Percentiles rank a stretch among this genome's conserved stretches.
Evolutionary conservation across 2,113 vertebrate species (phyloP).

Genomic region (Colinus virginianus): DNA sequence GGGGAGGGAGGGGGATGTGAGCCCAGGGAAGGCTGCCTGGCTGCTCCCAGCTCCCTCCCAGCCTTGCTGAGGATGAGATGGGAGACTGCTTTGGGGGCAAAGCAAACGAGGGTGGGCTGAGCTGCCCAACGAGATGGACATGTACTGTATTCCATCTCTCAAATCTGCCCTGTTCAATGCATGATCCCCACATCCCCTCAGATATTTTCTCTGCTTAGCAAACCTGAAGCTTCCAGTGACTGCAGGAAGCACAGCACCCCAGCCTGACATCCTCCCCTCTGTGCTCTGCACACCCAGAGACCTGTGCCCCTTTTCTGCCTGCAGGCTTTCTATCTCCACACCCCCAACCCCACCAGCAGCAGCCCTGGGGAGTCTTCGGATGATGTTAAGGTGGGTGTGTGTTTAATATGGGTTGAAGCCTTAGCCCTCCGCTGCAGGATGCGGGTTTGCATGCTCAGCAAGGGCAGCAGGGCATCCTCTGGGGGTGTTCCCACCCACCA

Average conservation of each 20-base stretch:
- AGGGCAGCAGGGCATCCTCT: background rate
- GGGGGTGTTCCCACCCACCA: background rate
- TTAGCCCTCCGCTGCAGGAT: background rate
- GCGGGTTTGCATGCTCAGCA: background rate
- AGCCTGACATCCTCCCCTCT: background rate
- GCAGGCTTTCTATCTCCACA: conserved; percentile 49
- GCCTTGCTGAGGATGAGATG: background rate
- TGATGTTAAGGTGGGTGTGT: conserved; percentile 43
- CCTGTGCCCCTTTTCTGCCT: background rate
- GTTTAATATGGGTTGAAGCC: background rate
- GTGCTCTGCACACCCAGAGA: background rate
- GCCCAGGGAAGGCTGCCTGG: background rate
- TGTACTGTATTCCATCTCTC: too few species aligned
- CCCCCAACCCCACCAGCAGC: background rate
- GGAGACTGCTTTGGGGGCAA: background rate
- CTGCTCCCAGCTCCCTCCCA: background rate
- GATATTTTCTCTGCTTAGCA: background rate
- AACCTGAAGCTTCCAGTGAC: background rate
- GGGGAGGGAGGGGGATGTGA: fast-evolving
- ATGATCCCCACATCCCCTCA: background rate
- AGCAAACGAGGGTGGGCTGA: fast-evolving
- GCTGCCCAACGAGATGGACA: background rate
- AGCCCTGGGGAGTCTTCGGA: background rate
- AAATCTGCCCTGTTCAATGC: background rate
- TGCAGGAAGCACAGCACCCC: background rate